phyloP scores from a whole-genome alignment of 2,797 vertebrate genomes.

The Heterohyrax brucei region DNA sequence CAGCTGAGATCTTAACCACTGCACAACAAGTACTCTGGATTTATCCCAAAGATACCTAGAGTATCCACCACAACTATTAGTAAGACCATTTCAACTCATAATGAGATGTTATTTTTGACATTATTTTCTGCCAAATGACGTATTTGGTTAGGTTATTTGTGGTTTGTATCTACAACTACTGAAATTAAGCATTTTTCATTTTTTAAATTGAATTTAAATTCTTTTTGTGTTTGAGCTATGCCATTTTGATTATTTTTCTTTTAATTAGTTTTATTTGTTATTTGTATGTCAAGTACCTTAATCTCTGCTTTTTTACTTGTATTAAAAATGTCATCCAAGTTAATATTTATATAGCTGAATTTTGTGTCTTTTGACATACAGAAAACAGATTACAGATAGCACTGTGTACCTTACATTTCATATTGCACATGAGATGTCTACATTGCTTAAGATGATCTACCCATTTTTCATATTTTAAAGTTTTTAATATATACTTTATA shows the following conservation, averaged over 20 bases:
- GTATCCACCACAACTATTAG: too few relatives aligned
- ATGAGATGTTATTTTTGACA: not conserved
- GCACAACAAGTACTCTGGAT: too few relatives aligned
- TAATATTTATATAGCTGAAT: not conserved
- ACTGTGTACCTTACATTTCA: not conserved
- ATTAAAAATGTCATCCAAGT: not conserved
- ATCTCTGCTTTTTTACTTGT: not conserved
- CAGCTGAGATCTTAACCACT: too few relatives aligned
- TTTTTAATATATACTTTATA: not conserved
- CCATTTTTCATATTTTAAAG: not conserved
- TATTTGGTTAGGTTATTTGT: not conserved
- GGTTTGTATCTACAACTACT: not conserved
- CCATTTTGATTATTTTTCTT: not conserved
- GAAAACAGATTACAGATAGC: not conserved
- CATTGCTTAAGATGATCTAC: not conserved
- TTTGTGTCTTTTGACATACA: not conserved
- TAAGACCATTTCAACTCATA: not conserved
- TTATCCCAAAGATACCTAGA: not conserved
- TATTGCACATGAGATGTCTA: not conserved
- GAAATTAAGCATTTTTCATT: not conserved
- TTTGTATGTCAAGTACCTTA: not conserved
- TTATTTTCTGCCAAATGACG: not conserved
- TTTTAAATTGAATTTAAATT: not conserved
- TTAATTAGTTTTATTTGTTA: slow-evolving; percentile 6
- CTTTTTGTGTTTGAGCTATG: not conserved